Conservation (phyloP, 1,140 invertebrate species). For the Calephelis nemesis region DNA sequence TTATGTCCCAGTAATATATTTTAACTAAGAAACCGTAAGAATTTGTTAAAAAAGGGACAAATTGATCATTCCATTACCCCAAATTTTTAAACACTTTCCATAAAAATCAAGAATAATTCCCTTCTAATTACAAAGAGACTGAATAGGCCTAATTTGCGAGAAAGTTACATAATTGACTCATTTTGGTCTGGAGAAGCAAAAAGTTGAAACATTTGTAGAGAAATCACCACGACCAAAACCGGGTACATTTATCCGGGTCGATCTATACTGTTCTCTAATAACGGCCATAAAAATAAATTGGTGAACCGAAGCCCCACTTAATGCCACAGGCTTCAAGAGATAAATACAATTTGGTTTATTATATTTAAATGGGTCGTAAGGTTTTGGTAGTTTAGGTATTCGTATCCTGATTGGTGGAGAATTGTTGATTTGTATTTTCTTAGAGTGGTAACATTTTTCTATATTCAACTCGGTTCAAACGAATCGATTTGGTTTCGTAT, state of each 20-base stretch:
- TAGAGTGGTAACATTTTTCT: no score
- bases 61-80: background rate
- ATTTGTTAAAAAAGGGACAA: background rate
- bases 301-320: slow-evolving; percentile 20
- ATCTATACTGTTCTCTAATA: slow-evolving; percentile 23
- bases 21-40: no score
- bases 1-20: no score
- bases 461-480: no score
- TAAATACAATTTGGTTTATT: slow-evolving; percentile 13
- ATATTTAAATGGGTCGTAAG: slow-evolving; percentile 1
- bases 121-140: slow-evolving; percentile 3
- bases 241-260: slow-evolving; percentile 27
- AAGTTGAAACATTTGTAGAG: slow-evolving; percentile 22
- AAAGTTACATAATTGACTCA: slow-evolving; percentile 26
- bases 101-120: slow-evolving; percentile 8
- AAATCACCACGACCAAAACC: slow-evolving; percentile 26
- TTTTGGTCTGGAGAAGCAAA: slow-evolving; percentile 16
- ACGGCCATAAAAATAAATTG: slow-evolving; percentile 32
- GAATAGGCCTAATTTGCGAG: slow-evolving; percentile 25
- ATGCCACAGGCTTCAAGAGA: slow-evolving; percentile 11
- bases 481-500: no score
- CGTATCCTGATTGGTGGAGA: background rate
- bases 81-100: background rate
- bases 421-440: background rate
- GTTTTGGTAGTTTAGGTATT: background rate